Percentiles rank a stretch among this genome's conserved stretches.
These are phyloP conservation scores for Manis javanica DNA, from an alignment of 2,797 vertebrate species.

Conservation along the genomic window DNA sequence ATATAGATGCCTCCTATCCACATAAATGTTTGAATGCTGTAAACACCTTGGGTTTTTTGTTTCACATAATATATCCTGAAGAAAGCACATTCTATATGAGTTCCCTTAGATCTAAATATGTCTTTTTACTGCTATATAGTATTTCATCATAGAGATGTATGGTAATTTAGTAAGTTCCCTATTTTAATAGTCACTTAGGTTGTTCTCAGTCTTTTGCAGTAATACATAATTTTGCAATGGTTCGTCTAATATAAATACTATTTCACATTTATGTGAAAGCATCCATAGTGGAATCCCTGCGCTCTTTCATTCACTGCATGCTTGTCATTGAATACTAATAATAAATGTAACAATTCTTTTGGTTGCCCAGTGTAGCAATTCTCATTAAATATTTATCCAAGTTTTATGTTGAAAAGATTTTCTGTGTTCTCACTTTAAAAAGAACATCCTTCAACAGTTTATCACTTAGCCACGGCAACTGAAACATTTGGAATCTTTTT, in stretches of 20 bases:
- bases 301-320: background rate
- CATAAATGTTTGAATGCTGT: background rate
- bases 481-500: background rate
- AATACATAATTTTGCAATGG: background rate
- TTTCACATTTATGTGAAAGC: background rate
- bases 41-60: background rate
- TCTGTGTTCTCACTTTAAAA: background rate
- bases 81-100: background rate
- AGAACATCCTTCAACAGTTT: background rate
- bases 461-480: background rate
- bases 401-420: conserved; percentile 23
- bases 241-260: background rate
- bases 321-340: background rate
- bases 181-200: background rate
- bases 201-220: background rate
- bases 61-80: background rate
- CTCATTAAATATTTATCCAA: background rate
- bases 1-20: background rate
- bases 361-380: background rate
- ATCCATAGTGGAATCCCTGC: background rate
- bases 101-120: background rate
- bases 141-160: background rate
- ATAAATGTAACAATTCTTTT: background rate
- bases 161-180: background rate
- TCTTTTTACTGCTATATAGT: background rate